phyloP scores from a whole-genome alignment of 2,888 invertebrate genomes.

The Sinhomidia bicolor region DNA sequence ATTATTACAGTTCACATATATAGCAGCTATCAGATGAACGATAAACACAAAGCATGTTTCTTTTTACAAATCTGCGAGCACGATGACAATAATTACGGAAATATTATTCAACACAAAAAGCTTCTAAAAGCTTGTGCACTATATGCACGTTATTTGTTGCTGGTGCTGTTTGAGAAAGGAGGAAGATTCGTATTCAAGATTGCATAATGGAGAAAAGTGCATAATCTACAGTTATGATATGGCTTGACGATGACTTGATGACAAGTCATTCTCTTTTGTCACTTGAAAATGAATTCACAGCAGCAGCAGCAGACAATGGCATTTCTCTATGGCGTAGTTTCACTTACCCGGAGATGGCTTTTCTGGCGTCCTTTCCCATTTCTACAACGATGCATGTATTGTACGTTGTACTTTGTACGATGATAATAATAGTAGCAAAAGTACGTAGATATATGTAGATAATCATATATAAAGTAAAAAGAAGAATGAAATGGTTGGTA shows the following conservation, averaged over 20 bases:
- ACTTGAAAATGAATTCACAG: constrained; percentile 2
- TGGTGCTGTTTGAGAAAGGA: constrained; percentile 1
- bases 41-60: not conserved
- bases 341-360: not conserved
- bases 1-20: not conserved
- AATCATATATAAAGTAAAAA: too few relatives aligned
- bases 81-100: constrained; percentile 45
- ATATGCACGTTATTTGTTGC: too few relatives aligned
- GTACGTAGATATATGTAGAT: too few relatives aligned
- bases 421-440: too few relatives aligned
- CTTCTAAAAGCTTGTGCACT: not conserved
- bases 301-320: not conserved
- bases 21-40: too few relatives aligned
- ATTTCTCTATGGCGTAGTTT: constrained; percentile 9
- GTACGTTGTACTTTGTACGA: too few relatives aligned
- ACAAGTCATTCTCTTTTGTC: constrained; percentile 42
- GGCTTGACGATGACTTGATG: constrained; percentile 36
- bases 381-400: too few relatives aligned
- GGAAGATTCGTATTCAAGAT: not conserved
- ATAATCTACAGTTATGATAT: constrained; percentile 23
- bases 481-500: too few relatives aligned
- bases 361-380: not conserved
- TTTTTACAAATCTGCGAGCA: not conserved
- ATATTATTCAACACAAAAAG: constrained; percentile 28
- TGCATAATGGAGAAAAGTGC: constrained; percentile 1